phyloP scores from a whole-genome alignment of 2,113 vertebrate genomes.

The Mastomys coucha region DNA sequence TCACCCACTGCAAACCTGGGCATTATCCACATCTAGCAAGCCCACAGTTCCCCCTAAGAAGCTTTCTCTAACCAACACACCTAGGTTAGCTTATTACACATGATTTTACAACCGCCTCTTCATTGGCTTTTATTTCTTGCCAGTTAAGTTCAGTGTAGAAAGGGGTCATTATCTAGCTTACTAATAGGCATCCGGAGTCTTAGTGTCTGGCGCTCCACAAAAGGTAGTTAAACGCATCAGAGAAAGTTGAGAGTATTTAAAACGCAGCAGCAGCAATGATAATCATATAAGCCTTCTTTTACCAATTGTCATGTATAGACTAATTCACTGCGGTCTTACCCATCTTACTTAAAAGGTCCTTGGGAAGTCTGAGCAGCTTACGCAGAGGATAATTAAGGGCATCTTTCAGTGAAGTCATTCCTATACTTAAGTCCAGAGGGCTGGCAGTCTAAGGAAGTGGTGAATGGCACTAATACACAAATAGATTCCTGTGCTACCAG shows the following conservation, averaged over 20 bases:
- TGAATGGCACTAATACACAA: background rate
- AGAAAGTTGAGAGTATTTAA: constrained; percentile 6
- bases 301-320: background rate
- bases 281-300: background rate
- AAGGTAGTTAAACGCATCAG: background rate
- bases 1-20: background rate
- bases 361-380: background rate
- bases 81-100: background rate
- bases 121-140: background rate
- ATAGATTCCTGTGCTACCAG: background rate
- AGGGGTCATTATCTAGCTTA: background rate
- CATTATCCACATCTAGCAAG: background rate
- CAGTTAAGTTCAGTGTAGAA: background rate
- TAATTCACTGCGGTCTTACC: background rate
- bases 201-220: background rate
- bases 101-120: background rate
- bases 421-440: background rate
- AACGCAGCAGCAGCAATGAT: background rate
- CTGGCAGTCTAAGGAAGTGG: background rate
- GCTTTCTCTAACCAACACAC: background rate
- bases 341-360: background rate
- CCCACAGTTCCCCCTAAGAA: background rate
- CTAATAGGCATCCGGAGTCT: background rate
- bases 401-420: constrained; percentile 11
- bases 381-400: background rate